Evolutionary conservation across 2,797 vertebrate species (phyloP).

Genomic region (Vireo griseus): DNA sequence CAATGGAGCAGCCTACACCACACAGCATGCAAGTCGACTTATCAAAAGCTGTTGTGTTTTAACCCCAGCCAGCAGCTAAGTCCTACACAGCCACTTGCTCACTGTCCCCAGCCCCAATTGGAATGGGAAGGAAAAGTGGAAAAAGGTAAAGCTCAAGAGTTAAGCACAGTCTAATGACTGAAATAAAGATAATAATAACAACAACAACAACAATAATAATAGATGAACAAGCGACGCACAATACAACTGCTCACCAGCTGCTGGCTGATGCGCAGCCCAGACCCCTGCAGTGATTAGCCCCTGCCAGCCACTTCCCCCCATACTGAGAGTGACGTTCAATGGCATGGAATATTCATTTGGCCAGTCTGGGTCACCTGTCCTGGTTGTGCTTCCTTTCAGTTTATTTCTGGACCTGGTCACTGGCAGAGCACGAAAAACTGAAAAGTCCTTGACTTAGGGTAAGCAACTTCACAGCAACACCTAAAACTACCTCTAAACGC

Average conservation of each 20-base stretch:
- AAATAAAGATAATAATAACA: background rate
- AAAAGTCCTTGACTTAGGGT: background rate
- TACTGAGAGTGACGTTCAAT: background rate
- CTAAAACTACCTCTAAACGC: background rate
- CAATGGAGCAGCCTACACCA: background rate
- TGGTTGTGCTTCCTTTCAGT: background rate
- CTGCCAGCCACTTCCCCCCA: background rate
- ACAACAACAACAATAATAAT: background rate
- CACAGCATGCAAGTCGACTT: background rate
- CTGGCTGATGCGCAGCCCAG: background rate
- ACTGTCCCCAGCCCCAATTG: background rate
- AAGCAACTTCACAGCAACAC: background rate
- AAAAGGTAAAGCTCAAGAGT: background rate
- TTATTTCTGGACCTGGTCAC: background rate
- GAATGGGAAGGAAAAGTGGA: background rate
- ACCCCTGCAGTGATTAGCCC: background rate
- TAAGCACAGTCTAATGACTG: background rate
- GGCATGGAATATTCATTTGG: background rate
- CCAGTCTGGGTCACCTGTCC: background rate
- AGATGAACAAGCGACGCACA: background rate
- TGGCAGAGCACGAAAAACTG: background rate
- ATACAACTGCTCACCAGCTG: background rate
- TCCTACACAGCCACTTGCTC: background rate
- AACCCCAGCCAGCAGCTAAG: background rate
- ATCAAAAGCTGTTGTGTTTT: background rate